phyloP scores from a whole-genome alignment of 2,888 invertebrate genomes.

The Habroteleia sp. region DNA sequence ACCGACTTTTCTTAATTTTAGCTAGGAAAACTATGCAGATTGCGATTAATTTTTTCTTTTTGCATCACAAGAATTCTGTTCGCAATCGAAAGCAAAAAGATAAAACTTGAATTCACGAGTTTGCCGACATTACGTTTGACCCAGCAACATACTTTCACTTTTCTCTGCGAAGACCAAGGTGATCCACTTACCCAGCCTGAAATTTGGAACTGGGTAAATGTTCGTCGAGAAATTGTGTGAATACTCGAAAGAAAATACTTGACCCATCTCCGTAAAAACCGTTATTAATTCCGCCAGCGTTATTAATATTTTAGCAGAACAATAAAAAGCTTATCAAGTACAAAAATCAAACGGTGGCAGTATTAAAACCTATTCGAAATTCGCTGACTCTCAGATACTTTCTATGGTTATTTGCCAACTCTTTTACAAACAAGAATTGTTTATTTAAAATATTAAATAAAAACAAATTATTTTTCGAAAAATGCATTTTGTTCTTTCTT shows the following conservation, averaged over 20 bases:
- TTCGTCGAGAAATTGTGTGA: constrained; percentile 6
- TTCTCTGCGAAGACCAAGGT: constrained; percentile 54
- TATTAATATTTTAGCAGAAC: too few species aligned
- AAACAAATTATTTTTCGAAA: too few species aligned
- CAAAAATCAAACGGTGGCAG: too few species aligned
- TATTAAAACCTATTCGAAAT: too few species aligned
- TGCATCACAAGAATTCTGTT: background rate
- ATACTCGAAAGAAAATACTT: background rate
- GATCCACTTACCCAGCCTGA: constrained; percentile 38
- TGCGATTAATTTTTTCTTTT: background rate
- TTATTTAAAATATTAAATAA: too few species aligned
- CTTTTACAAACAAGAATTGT: too few species aligned
- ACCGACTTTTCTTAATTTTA: too few species aligned
- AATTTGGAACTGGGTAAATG: constrained; percentile 41
- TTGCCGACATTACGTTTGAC: constrained; percentile 73
- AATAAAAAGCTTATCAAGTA: too few species aligned
- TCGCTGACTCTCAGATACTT: too few species aligned
- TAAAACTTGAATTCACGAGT: constrained; percentile 3
- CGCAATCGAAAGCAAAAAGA: background rate
- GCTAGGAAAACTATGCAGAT: too few species aligned
- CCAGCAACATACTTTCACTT: constrained; percentile 78
- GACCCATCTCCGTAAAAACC: background rate
- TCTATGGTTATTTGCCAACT: too few species aligned
- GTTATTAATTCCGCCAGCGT: background rate
- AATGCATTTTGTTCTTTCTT: too few species aligned